phyloP scores from a whole-genome alignment of 1,140 invertebrate species.

The Cataglyphis hispanica region DNA sequence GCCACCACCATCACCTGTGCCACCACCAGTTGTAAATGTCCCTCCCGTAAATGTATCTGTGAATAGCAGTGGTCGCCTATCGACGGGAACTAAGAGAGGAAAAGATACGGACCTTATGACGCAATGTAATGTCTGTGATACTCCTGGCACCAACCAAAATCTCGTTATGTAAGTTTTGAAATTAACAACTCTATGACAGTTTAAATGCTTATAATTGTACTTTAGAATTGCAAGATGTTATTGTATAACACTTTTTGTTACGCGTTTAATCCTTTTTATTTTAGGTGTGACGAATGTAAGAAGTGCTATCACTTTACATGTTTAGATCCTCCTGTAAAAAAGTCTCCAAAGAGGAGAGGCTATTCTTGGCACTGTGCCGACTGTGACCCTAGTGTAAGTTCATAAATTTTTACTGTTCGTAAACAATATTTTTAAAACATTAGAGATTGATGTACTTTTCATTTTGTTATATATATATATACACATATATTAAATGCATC shows the following conservation, averaged over 20 bases:
- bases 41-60: constrained; percentile 57
- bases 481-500: too few species aligned
- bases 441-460: constrained; percentile 69
- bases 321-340: constrained; percentile 96
- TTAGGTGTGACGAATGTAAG: constrained; percentile 96
- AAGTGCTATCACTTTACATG: constrained; percentile 97
- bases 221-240: neutral
- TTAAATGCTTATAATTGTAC: neutral
- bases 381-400: constrained; percentile 95
- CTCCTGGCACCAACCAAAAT: constrained; percentile 88
- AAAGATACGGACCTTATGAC: constrained; percentile 86
- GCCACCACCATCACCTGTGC: constrained; percentile 80
- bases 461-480: constrained; percentile 58
- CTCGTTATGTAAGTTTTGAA: constrained; percentile 89
- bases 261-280: constrained; percentile 43
- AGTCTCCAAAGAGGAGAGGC: constrained; percentile 96
- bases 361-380: constrained; percentile 98
- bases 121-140: constrained; percentile 90
- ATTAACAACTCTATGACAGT: constrained; percentile 1
- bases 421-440: constrained; percentile 34
- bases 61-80: constrained; percentile 71
- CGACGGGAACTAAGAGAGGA: constrained; percentile 77
- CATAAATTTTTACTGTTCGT: constrained; percentile 66
- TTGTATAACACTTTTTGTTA: constrained; percentile 9
- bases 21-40: constrained; percentile 81